A percentile compares a stretch with the other conserved stretches of the same genome.
These are phyloP conservation scores for Sycophila sp. DNA, from an alignment of 1,140 invertebrate genomes.

Conservation along the genomic window DNA sequence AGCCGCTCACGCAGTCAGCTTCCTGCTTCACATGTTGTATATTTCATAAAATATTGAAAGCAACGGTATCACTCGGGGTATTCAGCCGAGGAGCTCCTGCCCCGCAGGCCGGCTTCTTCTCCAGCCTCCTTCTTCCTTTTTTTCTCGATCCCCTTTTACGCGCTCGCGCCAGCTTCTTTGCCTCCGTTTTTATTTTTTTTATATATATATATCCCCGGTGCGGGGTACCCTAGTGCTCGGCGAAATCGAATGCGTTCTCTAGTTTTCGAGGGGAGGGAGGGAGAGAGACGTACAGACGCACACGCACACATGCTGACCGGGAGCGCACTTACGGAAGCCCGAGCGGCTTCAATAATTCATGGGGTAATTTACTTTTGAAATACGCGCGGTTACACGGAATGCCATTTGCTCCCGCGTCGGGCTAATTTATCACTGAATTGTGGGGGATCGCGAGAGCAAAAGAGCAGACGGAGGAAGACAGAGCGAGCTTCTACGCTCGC, in stretches of 20 bases:
- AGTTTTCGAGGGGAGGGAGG: background rate
- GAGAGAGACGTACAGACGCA: no score
- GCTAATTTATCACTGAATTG: background rate
- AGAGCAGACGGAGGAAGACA: no score
- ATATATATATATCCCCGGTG: no score
- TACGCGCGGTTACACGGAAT: background rate
- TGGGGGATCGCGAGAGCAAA: background rate
- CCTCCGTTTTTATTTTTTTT: background rate
- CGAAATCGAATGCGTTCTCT: slow-evolving; percentile 36
- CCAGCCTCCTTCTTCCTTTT: background rate
- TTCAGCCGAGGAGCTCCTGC: background rate
- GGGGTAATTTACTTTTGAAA: slow-evolving; percentile 23
- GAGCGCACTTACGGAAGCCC: background rate
- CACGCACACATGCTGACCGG: no score
- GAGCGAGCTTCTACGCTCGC: no score
- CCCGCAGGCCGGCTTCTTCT: background rate
- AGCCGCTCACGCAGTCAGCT: slow-evolving; percentile 14
- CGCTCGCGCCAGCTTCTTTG: background rate
- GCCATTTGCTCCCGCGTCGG: slow-evolving; percentile 23
- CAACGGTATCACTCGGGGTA: slow-evolving; percentile 29
- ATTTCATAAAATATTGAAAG: slow-evolving; percentile 41
- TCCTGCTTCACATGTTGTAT: slow-evolving; percentile 36
- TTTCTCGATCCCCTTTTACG: slow-evolving; percentile 12
- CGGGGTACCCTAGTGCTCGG: no score
- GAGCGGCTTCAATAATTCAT: slow-evolving; percentile 23